Base-by-base conservation (phyloP, 2,888 invertebrate species). In the Busseola fusca region DNA sequence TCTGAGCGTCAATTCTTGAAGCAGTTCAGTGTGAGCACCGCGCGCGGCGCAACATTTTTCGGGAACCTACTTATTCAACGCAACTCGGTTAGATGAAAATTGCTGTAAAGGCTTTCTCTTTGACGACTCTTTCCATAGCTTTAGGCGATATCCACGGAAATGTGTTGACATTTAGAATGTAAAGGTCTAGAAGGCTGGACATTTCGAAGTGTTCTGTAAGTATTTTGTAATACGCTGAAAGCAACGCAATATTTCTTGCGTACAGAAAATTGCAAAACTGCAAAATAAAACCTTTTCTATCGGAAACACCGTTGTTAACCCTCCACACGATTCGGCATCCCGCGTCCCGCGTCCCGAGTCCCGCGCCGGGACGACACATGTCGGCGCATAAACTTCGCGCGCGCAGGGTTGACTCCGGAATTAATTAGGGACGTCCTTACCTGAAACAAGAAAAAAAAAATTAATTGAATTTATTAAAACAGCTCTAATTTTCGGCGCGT, bases 381-480 rank as follows among this genome's bases (percentile, higher is more conserved):
- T 79, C 86, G 82, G 64, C 86, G 92, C 93, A 93, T 93, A 89
- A 87, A 87, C 88, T 88, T 86, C 74, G 27, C 69, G 69, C 65
- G 62, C 73, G 45, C 81, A 80, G 81, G 70, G 78, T 65, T 72
- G 72, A 71, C 72, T 70, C 74, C 42, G 66, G 76, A 81, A 85
- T 86, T 84, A 88, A 91, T 91, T 90, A 80, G 64, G 56, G 64
- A 66, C 71, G 70, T 67, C 79, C 90, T 90, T 91, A 93, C 93
- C 93, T 93, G 92, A 57, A 91, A 90, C 83, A 85, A 86, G 86
- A 82, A 81, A 79, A 73, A 79, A 73, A 79, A 76, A 70, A 77
- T 74, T 72, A 77, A 83, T 83, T 76, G 48, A 66, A 74, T 76
- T 73, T n/a, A 73, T 67, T 54, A 67, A 81, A 78, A 70, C 70